Evolutionary conservation across 2,113 vertebrate species (phyloP).

Genomic region (Nipponia nippon): DNA sequence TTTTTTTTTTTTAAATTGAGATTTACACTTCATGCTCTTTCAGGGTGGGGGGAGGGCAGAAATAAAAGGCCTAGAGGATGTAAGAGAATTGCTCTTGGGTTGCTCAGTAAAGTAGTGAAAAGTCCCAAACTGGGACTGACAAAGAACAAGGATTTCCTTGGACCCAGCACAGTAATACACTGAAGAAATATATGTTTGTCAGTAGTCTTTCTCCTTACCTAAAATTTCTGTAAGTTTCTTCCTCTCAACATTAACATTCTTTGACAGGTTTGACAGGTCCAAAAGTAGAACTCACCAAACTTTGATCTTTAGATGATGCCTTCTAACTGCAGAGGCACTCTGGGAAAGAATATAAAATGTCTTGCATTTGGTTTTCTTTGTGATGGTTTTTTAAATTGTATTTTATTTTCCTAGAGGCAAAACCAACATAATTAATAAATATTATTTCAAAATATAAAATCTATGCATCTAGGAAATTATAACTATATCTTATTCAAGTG

Average conservation of each 20-base stretch:
- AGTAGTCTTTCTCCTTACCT: neutral
- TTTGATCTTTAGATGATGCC: neutral
- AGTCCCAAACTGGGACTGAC: neutral
- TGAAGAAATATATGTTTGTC: neutral
- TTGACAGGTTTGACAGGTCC: neutral
- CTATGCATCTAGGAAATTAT: neutral
- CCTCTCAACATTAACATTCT: neutral
- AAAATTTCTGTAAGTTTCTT: neutral
- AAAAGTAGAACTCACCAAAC: neutral
- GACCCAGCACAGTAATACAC: fast-evolving
- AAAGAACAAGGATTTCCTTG: neutral
- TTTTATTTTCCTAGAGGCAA: neutral
- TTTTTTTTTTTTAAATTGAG: neutral
- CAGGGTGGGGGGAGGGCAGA: neutral
- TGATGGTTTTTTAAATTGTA: neutral
- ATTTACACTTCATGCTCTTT: neutral
- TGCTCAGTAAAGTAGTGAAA: neutral
- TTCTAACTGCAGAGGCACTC: neutral
- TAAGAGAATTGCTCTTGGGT: neutral
- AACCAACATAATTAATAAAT: neutral
- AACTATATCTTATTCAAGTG: neutral
- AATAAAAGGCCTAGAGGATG: neutral
- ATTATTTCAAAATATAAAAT: neutral
- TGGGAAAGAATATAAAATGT: neutral
- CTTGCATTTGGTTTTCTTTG: fast-evolving